Evolutionary conservation across 2,113 vertebrate genomes (phyloP).

Genomic region (Chroicocephalus ridibundus): DNA sequence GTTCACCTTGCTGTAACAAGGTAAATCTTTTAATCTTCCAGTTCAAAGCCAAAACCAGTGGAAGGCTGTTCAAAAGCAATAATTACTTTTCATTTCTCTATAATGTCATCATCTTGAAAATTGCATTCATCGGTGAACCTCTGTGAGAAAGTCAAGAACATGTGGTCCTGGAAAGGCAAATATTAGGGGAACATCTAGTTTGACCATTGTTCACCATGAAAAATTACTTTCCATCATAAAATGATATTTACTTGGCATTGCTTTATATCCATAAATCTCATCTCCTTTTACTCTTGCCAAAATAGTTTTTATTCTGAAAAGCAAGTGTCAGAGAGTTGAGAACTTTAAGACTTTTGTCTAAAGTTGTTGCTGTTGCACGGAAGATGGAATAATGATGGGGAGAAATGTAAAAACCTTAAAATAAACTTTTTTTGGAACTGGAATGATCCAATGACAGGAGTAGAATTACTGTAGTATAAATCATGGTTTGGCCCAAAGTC

Average conservation of each 20-base stretch:
- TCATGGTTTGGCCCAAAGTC: constrained; percentile 16
- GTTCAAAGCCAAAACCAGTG: not conserved
- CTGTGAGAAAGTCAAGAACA: not conserved
- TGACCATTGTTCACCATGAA: not conserved
- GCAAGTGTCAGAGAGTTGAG: not conserved
- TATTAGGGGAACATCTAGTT: not conserved
- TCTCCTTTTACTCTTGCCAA: not conserved
- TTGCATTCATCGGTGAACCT: not conserved
- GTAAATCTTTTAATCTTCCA: not conserved
- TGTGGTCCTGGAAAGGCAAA: not conserved
- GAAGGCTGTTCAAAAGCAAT: not conserved
- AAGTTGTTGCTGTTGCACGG: not conserved
- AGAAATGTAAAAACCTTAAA: constrained; percentile 7
- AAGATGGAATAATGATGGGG: not conserved
- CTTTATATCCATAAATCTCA: not conserved
- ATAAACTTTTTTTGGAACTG: not conserved
- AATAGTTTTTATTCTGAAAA: constrained; percentile 16
- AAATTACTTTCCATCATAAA: not conserved
- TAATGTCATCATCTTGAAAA: not conserved
- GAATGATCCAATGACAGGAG: not conserved
- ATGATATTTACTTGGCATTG: not conserved
- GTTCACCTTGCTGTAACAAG: not conserved
- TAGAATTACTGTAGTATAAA: not conserved
- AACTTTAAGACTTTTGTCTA: not conserved
- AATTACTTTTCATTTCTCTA: not conserved